phyloP scores from a whole-genome alignment of 2,888 invertebrate genomes.

The Ornithoptera alexandrae region DNA sequence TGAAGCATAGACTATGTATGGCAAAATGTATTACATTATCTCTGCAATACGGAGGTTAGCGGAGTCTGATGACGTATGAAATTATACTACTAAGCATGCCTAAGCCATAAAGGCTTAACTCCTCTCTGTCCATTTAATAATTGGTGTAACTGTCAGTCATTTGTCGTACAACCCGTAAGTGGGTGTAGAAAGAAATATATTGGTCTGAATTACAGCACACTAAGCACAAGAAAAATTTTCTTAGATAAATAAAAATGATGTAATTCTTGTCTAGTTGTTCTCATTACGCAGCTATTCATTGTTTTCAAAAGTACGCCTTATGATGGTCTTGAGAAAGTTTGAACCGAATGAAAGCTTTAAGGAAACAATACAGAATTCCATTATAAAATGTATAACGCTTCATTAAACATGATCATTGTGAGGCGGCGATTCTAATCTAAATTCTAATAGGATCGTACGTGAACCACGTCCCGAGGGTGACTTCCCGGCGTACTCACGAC shows the following conservation, averaged over 20 bases:
- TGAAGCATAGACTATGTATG: slow-evolving; percentile 4
- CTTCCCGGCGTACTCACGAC: slow-evolving; percentile 56
- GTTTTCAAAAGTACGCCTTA: not conserved
- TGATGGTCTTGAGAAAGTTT: not conserved
- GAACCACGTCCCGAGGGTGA: slow-evolving; percentile 55
- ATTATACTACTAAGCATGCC: slow-evolving; percentile 16
- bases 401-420: slow-evolving; percentile 60
- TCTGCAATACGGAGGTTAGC: slow-evolving; percentile 24
- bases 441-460: slow-evolving; percentile 62
- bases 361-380: slow-evolving; percentile 21
- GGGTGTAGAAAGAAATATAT: too few relatives aligned
- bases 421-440: slow-evolving; percentile 63
- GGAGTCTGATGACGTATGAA: slow-evolving; percentile 25
- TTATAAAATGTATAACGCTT: slow-evolving; percentile 44
- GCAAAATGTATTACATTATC: slow-evolving; percentile 25
- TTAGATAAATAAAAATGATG: too few relatives aligned
- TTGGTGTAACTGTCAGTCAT: slow-evolving; percentile 16
- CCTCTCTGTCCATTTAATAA: slow-evolving; percentile 23
- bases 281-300: not conserved
- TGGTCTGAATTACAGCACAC: not conserved
- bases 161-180: not conserved
- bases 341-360: slow-evolving; percentile 6
- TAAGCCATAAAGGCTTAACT: slow-evolving; percentile 16
- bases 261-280: too few relatives aligned
- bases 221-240: too few relatives aligned